Evolutionary conservation across 1,140 invertebrate species (phyloP).

Genomic region (Zaprionus africanus): DNA sequence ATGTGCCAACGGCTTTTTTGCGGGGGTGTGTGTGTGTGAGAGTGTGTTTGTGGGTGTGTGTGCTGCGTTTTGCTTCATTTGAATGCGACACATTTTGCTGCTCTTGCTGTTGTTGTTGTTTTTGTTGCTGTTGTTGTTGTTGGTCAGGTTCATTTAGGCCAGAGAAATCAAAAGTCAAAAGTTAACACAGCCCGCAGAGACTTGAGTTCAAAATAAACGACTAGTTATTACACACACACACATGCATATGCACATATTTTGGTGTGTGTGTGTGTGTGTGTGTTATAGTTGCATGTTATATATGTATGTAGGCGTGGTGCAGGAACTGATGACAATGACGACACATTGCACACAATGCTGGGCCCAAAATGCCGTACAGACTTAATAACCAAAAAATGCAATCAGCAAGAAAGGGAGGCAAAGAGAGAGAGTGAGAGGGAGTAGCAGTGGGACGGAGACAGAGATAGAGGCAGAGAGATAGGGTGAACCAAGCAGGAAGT

Average conservation of each 20-base stretch:
- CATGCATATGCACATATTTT: conserved; percentile 14
- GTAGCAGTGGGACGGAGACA: background rate
- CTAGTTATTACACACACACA: conserved; percentile 60
- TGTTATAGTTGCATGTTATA: conserved; percentile 10
- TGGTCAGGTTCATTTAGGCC: conserved; percentile 70
- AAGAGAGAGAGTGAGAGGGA: background rate
- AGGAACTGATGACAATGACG: conserved; percentile 42
- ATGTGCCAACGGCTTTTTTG: conserved; percentile 63
- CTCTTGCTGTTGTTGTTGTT: conserved; percentile 4
- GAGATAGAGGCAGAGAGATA: background rate
- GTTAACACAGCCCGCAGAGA: conserved; percentile 53
- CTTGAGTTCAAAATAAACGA: conserved; percentile 59
- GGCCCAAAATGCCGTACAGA: conserved; percentile 57
- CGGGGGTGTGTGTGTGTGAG: background rate
- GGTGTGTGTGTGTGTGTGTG: conserved; percentile 22
- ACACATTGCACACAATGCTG: conserved; percentile 39
- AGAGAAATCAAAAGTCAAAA: conserved; percentile 79
- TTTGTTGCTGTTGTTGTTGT: conserved; percentile 8
- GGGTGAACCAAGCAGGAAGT: background rate
- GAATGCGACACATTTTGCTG: conserved; percentile 62
- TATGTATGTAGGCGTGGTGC: conserved; percentile 11
- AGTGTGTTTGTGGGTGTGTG: background rate
- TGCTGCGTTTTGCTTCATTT: conserved; percentile 65
- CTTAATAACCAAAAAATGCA: conserved; percentile 81
- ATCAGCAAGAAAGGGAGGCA: conserved; percentile 53